Evolutionary conservation across 2,888 invertebrate species (phyloP).

Genomic region (Polylopha cassiicola): DNA sequence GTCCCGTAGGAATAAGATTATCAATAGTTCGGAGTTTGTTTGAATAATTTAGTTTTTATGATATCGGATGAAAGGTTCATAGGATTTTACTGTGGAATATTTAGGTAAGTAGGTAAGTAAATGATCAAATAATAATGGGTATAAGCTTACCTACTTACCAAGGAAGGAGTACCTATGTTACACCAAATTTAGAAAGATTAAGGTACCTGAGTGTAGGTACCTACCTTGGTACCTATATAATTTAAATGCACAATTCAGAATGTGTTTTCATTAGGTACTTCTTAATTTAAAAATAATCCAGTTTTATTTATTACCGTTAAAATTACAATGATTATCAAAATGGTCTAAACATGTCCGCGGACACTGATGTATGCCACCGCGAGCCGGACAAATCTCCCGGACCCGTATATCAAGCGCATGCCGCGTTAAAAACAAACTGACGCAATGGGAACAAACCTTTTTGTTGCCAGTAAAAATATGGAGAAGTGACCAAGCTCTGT

Average conservation of each 20-base stretch:
- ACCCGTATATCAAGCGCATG: conserved; percentile 71
- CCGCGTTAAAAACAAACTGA: conserved; percentile 67
- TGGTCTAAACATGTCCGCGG: conserved; percentile 56
- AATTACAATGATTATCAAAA: background rate
- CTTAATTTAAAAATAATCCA: background rate
- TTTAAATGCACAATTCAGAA: too few species aligned
- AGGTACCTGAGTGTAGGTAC: background rate
- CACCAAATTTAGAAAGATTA: conserved; percentile 6
- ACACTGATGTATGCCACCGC: conserved; percentile 71
- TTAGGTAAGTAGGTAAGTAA: too few species aligned
- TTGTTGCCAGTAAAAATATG: too few species aligned
- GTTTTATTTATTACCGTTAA: background rate
- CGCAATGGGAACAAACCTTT: conserved; percentile 56
- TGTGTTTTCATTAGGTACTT: too few species aligned
- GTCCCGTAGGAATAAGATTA: conserved; percentile 63
- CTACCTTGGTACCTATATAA: too few species aligned
- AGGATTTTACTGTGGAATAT: too few species aligned
- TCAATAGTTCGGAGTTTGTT: conserved; percentile 67
- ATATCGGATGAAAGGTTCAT: conserved; percentile 31
- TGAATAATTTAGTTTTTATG: conserved; percentile 43
- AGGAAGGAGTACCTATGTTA: too few species aligned
- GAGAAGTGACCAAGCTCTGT: too few species aligned
- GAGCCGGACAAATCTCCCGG: conserved; percentile 73
- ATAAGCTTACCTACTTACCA: too few species aligned
- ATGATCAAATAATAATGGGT: too few species aligned